Conservation (phyloP, 2,797 vertebrate genomes). For the Ctenopoma kingsleyae region DNA sequence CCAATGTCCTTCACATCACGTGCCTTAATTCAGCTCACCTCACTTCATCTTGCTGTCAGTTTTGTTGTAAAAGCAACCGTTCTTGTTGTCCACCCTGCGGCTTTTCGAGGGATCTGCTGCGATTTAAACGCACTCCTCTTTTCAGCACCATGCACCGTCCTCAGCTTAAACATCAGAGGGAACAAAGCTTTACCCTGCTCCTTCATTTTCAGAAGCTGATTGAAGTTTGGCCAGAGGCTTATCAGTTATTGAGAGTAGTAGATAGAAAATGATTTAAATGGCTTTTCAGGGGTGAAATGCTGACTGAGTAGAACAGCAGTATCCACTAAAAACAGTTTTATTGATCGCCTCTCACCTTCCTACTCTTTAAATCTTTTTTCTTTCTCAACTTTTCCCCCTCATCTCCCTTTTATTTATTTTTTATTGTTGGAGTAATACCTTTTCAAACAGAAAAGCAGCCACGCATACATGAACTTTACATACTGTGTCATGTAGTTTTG, state of each 20-base stretch:
- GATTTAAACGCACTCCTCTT: conserved; percentile 29
- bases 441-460: conserved; percentile 1
- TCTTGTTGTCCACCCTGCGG: conserved; percentile 16
- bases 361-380: conserved; percentile 49
- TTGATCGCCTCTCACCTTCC: conserved; percentile 77
- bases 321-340: conserved; percentile 59
- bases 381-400: conserved; percentile 9
- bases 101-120: neutral
- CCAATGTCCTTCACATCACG: conserved; percentile 28
- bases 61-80: conserved; percentile 11
- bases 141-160: neutral
- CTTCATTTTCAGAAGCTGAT: conserved; percentile 48
- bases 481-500: neutral
- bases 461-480: neutral
- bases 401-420: neutral
- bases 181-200: conserved; percentile 9
- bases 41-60: conserved; percentile 10
- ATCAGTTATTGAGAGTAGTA: conserved; percentile 61
- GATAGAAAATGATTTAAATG: conserved; percentile 67
- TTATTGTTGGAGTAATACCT: neutral
- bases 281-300: conserved; percentile 54
- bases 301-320: conserved; percentile 42
- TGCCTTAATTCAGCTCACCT: conserved; percentile 30
- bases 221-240: conserved; percentile 60
- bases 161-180: conserved; percentile 33